phyloP scores from a whole-genome alignment of 2,113 vertebrate genomes.

The Odontesthes bonariensis region DNA sequence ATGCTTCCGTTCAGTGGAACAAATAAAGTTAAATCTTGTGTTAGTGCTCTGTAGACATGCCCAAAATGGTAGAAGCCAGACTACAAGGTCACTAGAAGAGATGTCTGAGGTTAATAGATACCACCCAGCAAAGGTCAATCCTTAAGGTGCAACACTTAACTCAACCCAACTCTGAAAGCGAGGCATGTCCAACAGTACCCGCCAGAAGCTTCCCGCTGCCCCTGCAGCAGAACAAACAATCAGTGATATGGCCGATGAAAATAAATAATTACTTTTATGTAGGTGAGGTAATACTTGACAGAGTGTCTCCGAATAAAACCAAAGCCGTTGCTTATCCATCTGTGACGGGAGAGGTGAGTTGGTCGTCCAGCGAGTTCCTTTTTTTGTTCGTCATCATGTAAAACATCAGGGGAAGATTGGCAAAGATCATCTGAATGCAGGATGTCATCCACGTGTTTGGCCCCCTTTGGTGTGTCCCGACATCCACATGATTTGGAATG shows the following conservation, averaged over 20 bases:
- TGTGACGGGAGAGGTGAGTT: slow-evolving; percentile 11
- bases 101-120: slow-evolving; percentile 11
- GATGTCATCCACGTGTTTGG: slow-evolving; percentile 44
- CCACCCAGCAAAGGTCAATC: background rate
- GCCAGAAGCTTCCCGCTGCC: slow-evolving; percentile 32
- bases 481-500: slow-evolving; percentile 53
- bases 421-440: slow-evolving; percentile 37
- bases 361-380: slow-evolving; percentile 26
- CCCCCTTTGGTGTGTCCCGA: slow-evolving; percentile 37
- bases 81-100: background rate
- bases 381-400: slow-evolving; percentile 13
- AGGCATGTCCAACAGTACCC: slow-evolving; percentile 18
- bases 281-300: slow-evolving; percentile 14
- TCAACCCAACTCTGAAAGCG: slow-evolving; percentile 30
- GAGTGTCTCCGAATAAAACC: slow-evolving; percentile 7
- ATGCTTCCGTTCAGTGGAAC: background rate
- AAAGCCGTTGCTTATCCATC: slow-evolving; percentile 12
- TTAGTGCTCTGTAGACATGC: slow-evolving; percentile 17
- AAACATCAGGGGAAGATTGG: slow-evolving; percentile 39
- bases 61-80: slow-evolving; percentile 12
- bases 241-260: background rate
- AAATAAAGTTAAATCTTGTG: slow-evolving; percentile 8
- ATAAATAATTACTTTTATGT: background rate
- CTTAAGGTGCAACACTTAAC: slow-evolving; percentile 46
- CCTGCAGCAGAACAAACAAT: background rate